These are phyloP conservation scores for Scolopax rusticola DNA, from an alignment of 2,797 vertebrate genomes.

Conservation along the genomic window DNA sequence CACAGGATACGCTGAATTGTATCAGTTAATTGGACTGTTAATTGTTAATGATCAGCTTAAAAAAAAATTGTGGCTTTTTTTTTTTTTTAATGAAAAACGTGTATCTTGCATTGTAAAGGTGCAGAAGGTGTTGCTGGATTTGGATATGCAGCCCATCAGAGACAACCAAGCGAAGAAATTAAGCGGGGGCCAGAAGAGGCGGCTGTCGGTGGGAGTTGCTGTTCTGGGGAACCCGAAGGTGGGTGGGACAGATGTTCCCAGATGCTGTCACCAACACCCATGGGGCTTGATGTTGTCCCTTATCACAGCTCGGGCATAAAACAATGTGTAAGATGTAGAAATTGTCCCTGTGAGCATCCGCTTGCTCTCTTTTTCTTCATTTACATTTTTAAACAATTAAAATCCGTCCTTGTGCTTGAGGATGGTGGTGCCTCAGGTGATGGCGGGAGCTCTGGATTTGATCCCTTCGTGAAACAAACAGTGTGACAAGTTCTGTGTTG, in stretches of 20 bases:
- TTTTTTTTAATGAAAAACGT: too few relatives aligned
- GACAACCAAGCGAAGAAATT: conserved; percentile 93
- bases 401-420: background rate
- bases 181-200: conserved; percentile 94
- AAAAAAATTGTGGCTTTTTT: rapidly evolving
- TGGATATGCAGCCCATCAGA: conserved; percentile 95
- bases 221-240: conserved; percentile 96
- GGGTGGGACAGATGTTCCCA: background rate
- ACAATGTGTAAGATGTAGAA: background rate
- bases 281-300: background rate
- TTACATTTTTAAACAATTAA: background rate
- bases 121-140: conserved; percentile 89
- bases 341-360: background rate
- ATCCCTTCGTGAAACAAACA: background rate
- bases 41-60: background rate
- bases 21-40: background rate
- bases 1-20: background rate
- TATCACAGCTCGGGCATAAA: background rate
- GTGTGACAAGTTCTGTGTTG: rapidly evolving
- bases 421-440: background rate
- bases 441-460: background rate
- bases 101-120: conserved; percentile 79
- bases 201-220: conserved; percentile 93
- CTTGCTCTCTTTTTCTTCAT: rapidly evolving
- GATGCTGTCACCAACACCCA: background rate